Conservation (phyloP, 92 coral and sea anemone species). For the Actinernus sp. region DNA sequence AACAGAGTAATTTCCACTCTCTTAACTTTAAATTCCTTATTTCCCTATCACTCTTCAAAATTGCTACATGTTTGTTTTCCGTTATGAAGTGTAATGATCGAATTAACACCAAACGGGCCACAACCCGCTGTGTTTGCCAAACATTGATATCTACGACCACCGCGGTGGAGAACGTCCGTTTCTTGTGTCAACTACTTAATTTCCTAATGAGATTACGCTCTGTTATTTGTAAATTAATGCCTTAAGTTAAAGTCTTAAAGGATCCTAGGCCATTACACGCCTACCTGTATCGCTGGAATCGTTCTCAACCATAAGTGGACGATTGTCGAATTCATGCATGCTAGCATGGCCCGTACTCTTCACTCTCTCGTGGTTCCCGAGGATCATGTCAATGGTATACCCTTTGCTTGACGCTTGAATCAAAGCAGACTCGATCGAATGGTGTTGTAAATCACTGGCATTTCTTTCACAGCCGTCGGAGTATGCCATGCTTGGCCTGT, state of each 20-base stretch:
- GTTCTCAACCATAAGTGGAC: background rate
- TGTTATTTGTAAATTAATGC: slow-evolving; percentile 3
- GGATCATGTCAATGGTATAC: slow-evolving; percentile 94
- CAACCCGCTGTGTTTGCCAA: too few species aligned
- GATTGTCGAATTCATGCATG: background rate
- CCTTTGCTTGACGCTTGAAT: slow-evolving; percentile 90
- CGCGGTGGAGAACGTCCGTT: too few species aligned
- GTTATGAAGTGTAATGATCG: too few species aligned
- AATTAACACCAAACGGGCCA: too few species aligned
- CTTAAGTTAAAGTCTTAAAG: too few species aligned
- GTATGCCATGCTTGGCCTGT: slow-evolving; percentile 32
- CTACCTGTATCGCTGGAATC: slow-evolving; percentile 33
- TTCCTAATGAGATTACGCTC: background rate
- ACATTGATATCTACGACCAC: too few species aligned
- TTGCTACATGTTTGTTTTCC: too few species aligned
- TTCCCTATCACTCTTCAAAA: too few species aligned
- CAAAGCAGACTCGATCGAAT: slow-evolving; percentile 87
- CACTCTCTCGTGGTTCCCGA: slow-evolving; percentile 69
- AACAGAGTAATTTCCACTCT: too few species aligned
- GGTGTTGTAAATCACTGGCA: slow-evolving; percentile 15
- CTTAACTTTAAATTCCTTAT: too few species aligned
- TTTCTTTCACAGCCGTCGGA: slow-evolving; percentile 13
- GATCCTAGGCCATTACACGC: too few species aligned
- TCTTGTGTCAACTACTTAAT: background rate
- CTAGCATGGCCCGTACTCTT: background rate